phyloP scores from a whole-genome alignment of 2,113 vertebrate genomes.

The Spheniscus mendiculus region DNA sequence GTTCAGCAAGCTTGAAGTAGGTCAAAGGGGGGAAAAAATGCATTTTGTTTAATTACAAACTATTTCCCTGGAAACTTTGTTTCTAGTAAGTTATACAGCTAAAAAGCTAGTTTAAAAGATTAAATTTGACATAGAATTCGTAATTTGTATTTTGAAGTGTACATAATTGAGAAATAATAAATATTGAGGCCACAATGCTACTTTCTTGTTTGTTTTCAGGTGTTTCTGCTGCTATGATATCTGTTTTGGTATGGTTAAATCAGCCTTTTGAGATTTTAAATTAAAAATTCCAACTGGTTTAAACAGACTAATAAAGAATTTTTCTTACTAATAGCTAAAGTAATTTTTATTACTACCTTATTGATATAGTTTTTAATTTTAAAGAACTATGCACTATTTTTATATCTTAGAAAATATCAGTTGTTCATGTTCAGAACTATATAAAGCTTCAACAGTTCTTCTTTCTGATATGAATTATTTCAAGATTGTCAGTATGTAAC shows the following conservation, averaged over 20 bases:
- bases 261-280: background rate
- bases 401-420: constrained; percentile 16
- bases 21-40: background rate
- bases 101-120: background rate
- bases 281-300: background rate
- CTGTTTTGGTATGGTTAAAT: background rate
- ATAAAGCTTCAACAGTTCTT: constrained; percentile 40
- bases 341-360: constrained; percentile 28
- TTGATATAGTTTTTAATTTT: constrained; percentile 29
- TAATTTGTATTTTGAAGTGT: background rate
- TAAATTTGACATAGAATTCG: background rate
- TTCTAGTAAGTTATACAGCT: background rate
- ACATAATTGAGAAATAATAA: background rate
- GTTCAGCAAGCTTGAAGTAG: background rate
- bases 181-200: background rate
- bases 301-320: background rate
- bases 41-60: background rate
- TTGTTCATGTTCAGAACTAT: constrained; percentile 28
- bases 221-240: background rate
- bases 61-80: background rate
- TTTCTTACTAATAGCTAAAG: constrained; percentile 23
- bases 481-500: constrained; percentile 20
- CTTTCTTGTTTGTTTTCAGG: background rate
- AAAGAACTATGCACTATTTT: constrained; percentile 5
- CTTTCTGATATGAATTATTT: constrained; percentile 48